Conservation (phyloP, 92 coral and sea anemone genomes). For the Epizoanthus illoricatus region DNA sequence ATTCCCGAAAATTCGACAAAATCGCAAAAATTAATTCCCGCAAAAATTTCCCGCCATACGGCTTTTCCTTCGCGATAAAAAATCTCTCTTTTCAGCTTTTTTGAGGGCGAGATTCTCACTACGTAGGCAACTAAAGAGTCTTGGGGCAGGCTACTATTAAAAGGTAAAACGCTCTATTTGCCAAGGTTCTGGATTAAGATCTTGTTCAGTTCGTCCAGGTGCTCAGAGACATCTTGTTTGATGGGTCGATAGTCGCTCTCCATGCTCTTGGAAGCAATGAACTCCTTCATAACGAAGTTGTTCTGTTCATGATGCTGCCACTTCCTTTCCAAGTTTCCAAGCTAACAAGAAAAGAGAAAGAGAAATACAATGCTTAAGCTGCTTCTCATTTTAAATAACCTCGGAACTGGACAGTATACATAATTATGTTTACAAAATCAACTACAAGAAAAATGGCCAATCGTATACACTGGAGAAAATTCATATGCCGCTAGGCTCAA, state of each 20-base stretch:
- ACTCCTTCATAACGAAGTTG: slow-evolving; percentile 97
- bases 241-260: slow-evolving; percentile 95
- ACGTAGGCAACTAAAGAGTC: no score
- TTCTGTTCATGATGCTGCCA: slow-evolving; percentile 99
- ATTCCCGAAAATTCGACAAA: no score
- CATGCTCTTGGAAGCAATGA: slow-evolving; percentile 89
- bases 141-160: background rate
- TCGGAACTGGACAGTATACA: background rate
- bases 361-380: no score
- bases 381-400: background rate
- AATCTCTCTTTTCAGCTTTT: no score
- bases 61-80: no score
- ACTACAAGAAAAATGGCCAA: no score
- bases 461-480: no score
- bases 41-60: no score
- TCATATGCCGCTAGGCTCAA: no score
- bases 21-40: no score
- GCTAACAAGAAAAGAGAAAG: slow-evolving; percentile 48
- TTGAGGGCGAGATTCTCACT: no score
- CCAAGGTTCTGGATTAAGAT: slow-evolving; percentile 75
- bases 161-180: slow-evolving; percentile 44
- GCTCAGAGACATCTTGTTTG: slow-evolving; percentile 78
- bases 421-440: no score
- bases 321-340: slow-evolving; percentile 92
- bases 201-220: slow-evolving; percentile 87